phyloP scores from a whole-genome alignment of 2,797 vertebrate genomes.

The Potorous gilbertii region DNA sequence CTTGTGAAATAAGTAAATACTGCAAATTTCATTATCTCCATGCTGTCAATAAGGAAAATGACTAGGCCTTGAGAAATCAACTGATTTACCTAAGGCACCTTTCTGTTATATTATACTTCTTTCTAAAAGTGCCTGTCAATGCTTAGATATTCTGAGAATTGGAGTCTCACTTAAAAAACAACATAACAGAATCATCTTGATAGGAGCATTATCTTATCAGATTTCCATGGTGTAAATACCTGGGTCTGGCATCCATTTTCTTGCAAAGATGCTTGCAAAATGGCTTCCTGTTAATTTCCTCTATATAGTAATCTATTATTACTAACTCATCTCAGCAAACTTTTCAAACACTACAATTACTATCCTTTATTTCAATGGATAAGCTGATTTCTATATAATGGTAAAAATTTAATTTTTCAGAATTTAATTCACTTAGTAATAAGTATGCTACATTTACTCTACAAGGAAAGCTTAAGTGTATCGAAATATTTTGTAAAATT shows the following conservation, averaged over 20 bases:
- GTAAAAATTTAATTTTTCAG: conserved; percentile 19
- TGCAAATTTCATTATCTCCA: not conserved
- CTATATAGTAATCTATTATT: conserved; percentile 47
- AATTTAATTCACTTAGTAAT: conserved; percentile 27
- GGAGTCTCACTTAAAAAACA: conserved; percentile 57
- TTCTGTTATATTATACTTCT: not conserved
- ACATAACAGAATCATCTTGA: conserved; percentile 10
- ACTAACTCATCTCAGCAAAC: conserved; percentile 14
- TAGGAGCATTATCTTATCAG: conserved; percentile 18
- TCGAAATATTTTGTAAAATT: conserved; percentile 72
- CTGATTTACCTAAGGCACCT: not conserved
- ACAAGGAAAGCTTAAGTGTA: conserved; percentile 73
- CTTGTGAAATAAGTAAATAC: not conserved
- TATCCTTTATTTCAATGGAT: conserved; percentile 18
- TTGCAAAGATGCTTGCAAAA: conserved; percentile 25
- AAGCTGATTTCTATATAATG: conserved; percentile 39
- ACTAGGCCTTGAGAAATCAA: not conserved
- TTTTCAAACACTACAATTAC: not conserved
- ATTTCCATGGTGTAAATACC: conserved; percentile 1
- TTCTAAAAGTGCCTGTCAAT: not conserved
- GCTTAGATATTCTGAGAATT: conserved; percentile 49
- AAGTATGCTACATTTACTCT: conserved; percentile 56
- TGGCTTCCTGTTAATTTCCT: not conserved
- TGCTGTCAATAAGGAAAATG: not conserved
- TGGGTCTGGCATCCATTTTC: conserved; percentile 9